Evolutionary conservation across 2,113 vertebrate genomes (phyloP), one percentile per base, ranked within the genome.

Genomic region (Phycodurus eques): DNA sequence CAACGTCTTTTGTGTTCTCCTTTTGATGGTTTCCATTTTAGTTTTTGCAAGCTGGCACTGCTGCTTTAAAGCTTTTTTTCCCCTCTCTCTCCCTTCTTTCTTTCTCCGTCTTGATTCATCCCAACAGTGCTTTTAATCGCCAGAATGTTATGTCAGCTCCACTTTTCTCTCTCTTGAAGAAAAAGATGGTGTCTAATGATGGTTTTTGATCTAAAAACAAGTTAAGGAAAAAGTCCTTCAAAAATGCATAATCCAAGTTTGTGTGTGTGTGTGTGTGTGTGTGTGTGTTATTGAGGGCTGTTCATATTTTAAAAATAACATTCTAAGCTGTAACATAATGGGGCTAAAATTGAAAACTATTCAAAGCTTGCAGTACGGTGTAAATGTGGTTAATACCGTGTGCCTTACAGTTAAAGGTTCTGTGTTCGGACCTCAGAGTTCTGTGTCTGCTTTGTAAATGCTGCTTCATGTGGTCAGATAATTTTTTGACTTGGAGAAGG

Each of bases 131-230:
- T 64, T 57, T 64, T 64, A 64, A 64, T 64, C 20, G 62, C 19
- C 39, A 44, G 39, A 64, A 22, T 64, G 62, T 64, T 64, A 64
- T 64, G 62, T 64, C 62, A 64, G 62, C 62, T 64, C 4, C 62
- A 11, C 62, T 44, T 43, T 64, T 64, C n/a, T 43, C 59, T 35
- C 7, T 61, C 62, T 42, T 11, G 10, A 20, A 42, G 20, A 42
- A 64, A 64, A n/a, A 22, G 35, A 39, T 8, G 1, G 35, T 42
- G 33, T 42, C 35, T 63, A 63, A 64, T 64, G 62, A 44, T 64
- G 39, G 8, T n/a, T 44, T 64, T 64, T 64, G 17, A 44, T 43
- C 62, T n/a, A 5, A 64, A 43, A 44, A 64, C 62, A 64, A n/a
- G 22, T 27, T 57, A n/a, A 57, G n/a, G 42, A 20, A 64, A 57